Evolutionary conservation across 2,888 invertebrate species (phyloP).

Genomic region (Oscheius sp.): DNA sequence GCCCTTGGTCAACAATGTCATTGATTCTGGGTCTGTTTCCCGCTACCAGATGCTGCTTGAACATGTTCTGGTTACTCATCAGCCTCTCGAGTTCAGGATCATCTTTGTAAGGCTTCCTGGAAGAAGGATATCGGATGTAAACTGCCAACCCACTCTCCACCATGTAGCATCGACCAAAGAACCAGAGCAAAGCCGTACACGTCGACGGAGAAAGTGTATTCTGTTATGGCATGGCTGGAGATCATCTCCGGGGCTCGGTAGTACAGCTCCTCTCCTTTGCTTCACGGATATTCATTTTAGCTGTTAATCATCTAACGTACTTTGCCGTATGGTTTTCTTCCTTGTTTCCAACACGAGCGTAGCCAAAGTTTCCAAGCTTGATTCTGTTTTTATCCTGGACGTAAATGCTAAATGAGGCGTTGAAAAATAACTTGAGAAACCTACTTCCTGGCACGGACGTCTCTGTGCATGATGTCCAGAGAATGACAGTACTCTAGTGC

Average conservation of each 20-base stretch:
- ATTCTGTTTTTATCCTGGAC: background rate
- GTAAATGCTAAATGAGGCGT: background rate
- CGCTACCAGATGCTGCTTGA: no score
- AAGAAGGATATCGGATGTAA: background rate
- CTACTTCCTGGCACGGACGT: constrained; percentile 7
- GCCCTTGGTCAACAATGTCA: no score
- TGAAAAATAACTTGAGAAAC: background rate
- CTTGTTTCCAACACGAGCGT: background rate
- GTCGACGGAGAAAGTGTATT: constrained; percentile 1
- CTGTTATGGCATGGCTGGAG: background rate
- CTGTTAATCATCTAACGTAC: background rate
- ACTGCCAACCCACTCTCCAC: background rate
- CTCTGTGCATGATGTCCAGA: background rate
- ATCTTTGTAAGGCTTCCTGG: constrained; percentile 1
- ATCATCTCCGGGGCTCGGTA: constrained; percentile 10
- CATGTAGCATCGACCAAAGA: background rate
- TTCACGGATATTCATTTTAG: background rate
- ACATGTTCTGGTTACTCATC: background rate
- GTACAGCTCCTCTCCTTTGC: background rate
- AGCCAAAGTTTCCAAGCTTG: constrained; percentile 18
- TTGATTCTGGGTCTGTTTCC: no score
- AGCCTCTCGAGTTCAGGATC: no score
- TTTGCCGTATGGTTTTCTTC: background rate
- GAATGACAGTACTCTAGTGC: constrained; percentile 6
- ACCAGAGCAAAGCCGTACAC: background rate